Percentiles rank a stretch among this genome's conserved stretches.
phyloP scores from a whole-genome alignment of 2,888 invertebrate genomes.

The Harpagoxenus sublaevis region DNA sequence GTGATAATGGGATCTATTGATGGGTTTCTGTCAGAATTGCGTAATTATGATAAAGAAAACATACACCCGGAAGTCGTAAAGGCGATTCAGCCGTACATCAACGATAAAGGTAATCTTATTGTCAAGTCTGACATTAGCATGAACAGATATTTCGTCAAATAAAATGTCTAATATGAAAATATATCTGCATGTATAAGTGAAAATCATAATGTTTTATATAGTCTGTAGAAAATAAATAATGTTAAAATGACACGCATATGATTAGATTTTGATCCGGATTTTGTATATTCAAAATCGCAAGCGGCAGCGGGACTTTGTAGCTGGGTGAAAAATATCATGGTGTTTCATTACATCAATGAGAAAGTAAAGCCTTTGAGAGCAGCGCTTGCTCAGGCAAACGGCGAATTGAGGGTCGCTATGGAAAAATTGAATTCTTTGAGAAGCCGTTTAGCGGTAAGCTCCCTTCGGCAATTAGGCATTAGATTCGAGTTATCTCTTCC shows the following conservation, averaged over 20 bases:
- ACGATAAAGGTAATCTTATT: slow-evolving; percentile 82
- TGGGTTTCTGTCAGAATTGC: slow-evolving; percentile 93
- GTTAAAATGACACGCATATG: not conserved
- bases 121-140: not conserved
- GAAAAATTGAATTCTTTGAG: slow-evolving; percentile 93
- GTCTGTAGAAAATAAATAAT: not conserved
- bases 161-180: not conserved
- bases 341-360: slow-evolving; percentile 95
- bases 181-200: not conserved
- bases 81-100: slow-evolving; percentile 89
- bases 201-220: not conserved
- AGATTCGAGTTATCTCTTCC: not conserved
- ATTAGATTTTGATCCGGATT: slow-evolving; percentile 93
- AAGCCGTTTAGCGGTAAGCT: slow-evolving; percentile 89
- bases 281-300: slow-evolving; percentile 94
- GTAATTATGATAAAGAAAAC: slow-evolving; percentile 97
- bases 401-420: slow-evolving; percentile 93
- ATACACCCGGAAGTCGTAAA: slow-evolving; percentile 95
- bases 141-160: not conserved
- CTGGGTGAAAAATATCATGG: slow-evolving; percentile 97
- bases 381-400: slow-evolving; percentile 94
- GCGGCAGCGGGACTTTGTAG: slow-evolving; percentile 97
- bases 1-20: slow-evolving; percentile 96
- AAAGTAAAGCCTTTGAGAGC: slow-evolving; percentile 96
- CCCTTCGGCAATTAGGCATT: not conserved